Evolutionary conservation across 1,140 invertebrate species (phyloP).

Genomic region (Drosophila melanogaster): DNA sequence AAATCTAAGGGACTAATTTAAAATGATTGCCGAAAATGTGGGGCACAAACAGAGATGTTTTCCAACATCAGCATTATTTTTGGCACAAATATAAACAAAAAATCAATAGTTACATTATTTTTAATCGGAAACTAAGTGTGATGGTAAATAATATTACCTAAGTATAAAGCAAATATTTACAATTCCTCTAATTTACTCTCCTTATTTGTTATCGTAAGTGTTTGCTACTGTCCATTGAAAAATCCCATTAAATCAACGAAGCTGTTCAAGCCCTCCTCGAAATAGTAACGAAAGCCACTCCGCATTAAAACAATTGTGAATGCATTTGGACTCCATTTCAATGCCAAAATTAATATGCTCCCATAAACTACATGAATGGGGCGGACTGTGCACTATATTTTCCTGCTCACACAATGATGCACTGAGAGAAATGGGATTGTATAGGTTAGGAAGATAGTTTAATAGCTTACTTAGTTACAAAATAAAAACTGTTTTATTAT

Average conservation of each 20-base stretch:
- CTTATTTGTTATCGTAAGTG: constrained; percentile 1
- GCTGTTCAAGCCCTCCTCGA: constrained; percentile 52
- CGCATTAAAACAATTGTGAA: constrained; percentile 72
- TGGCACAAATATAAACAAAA: not conserved
- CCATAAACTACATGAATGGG: constrained; percentile 60
- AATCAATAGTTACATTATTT: not conserved
- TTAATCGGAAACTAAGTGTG: not conserved
- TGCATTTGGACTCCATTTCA: constrained; percentile 72
- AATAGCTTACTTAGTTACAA: too few relatives aligned
- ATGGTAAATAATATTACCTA: too few relatives aligned
- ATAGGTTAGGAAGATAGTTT: too few relatives aligned
- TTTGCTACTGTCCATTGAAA: constrained; percentile 8
- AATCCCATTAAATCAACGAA: constrained; percentile 28
- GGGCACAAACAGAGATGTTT: not conserved
- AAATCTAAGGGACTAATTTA: constrained; percentile 7
- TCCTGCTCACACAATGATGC: constrained; percentile 1
- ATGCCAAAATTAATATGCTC: constrained; percentile 77
- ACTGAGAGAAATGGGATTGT: not conserved
- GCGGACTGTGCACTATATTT: constrained; percentile 37
- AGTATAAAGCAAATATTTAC: not conserved
- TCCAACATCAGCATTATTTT: too few relatives aligned
- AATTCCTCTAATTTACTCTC: not conserved
- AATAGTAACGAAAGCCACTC: constrained; percentile 55
- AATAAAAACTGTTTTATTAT: too few relatives aligned
- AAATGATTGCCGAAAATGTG: not conserved